Evolutionary conservation across 2,888 invertebrate genomes (phyloP).

Genomic region (Drosophila recens): DNA sequence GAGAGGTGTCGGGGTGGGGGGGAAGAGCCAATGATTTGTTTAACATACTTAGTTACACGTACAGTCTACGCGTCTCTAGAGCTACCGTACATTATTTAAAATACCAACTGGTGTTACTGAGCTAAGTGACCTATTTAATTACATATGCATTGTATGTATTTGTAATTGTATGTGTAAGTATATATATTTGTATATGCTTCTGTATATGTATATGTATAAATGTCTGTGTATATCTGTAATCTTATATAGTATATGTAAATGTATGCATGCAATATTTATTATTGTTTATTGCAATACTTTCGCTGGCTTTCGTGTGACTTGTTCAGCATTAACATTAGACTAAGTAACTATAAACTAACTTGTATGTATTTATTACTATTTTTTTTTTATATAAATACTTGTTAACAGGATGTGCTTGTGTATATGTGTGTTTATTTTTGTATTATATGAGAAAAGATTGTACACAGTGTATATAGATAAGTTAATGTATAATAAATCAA

Average conservation of each 20-base stretch:
- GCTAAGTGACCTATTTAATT: constrained; percentile 26
- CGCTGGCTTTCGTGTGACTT: constrained; percentile 36
- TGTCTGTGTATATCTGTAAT: constrained; percentile 13
- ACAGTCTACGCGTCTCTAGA: constrained; percentile 53
- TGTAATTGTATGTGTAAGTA: constrained; percentile 25
- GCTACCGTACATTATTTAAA: constrained; percentile 45
- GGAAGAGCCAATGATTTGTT: constrained; percentile 35
- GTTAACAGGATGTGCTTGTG: constrained; percentile 16
- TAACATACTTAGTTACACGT: constrained; percentile 38
- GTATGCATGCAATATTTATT: constrained; percentile 24
- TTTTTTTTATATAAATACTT: constrained; percentile 18
- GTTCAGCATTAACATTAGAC: constrained; percentile 45
- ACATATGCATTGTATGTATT: constrained; percentile 16
- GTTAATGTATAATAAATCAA: constrained; percentile 21
- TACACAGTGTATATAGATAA: constrained; percentile 29
- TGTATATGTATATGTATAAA: constrained; percentile 22
- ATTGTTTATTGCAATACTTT: constrained; percentile 29
- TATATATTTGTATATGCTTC: constrained; percentile 20
- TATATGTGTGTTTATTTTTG: neutral
- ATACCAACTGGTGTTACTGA: constrained; percentile 46
- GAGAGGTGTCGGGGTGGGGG: neutral
- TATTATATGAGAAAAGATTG: constrained; percentile 13
- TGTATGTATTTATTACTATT: constrained; percentile 1
- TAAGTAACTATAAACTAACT: constrained; percentile 31
- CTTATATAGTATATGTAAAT: constrained; percentile 5